Base-by-base conservation (phyloP, 2,113 vertebrate species). In the Sinocyclocheilus grahami region DNA sequence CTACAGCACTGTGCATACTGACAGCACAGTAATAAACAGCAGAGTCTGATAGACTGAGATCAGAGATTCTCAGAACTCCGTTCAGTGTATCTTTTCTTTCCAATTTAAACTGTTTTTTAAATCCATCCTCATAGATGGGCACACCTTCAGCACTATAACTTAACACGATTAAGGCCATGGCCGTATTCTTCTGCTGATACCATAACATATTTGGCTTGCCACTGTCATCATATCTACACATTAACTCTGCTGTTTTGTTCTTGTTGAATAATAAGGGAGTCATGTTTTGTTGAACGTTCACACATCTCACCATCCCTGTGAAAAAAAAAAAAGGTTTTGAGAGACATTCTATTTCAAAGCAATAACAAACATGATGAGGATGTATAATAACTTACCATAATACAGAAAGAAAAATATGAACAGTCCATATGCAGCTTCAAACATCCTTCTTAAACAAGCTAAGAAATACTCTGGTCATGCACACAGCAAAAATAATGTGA, bases 141-240 rank as follows among this genome's bases (percentile, higher is more conserved):
- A 42, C 0, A 0, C 1, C 14, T 5, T 13, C 1, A 12, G 46
- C 46, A 5, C 60, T 88, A 37, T 88, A 88, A 37, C 65, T 65
- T 20, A 92, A 0, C 87, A 48, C 90, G 11, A 94, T 93, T 30
- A 93, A 91, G 0, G 60, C 83, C 88, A 93, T 78, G 13, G 87
- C 3, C 78, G 58, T 69, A 78, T 71, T 82, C 14, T 63, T 58
- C 13, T 92, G 91, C 65, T 91, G 92, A 82, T 94, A 94, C 93
- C 93, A 94, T 37, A 89, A 33, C 93, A 94, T 94, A 0, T 60
- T 0, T 8, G 0, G 0, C 13, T 76, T 88, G 84, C 0, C 0
- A 16, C 0, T 84, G 0, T 92, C 90, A 27, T 92, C 33, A 53
- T 94, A 91, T 10, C 53, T 88, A 62, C 93, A 94, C 2, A 46